These are phyloP conservation scores for Tetranychus urticae DNA, from an alignment of 1,140 invertebrate genomes.

Conservation along the genomic window DNA sequence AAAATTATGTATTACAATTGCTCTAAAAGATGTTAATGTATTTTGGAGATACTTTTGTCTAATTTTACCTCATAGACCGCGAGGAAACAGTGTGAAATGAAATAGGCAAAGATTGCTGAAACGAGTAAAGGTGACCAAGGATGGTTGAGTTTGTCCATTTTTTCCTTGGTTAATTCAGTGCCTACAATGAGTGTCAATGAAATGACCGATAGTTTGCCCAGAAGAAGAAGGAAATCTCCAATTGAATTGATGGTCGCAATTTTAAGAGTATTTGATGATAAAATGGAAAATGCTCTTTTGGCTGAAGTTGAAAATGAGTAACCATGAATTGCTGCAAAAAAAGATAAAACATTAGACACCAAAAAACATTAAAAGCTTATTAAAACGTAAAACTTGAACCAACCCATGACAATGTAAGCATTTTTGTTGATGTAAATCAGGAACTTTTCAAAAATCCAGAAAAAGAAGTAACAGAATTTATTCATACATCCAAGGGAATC, in stretches of 20 bases:
- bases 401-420: constrained; percentile 52
- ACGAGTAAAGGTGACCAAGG: constrained; percentile 57
- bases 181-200: constrained; percentile 46
- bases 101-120: constrained; percentile 67
- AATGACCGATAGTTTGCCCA: constrained; percentile 65
- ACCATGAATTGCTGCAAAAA: constrained; percentile 37
- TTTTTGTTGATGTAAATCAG: constrained; percentile 45
- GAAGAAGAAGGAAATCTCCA: constrained; percentile 76
- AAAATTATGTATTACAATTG: no score
- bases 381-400: constrained; percentile 7
- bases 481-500: not conserved
- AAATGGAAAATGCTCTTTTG: constrained; percentile 45
- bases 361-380: not conserved
- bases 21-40: no score
- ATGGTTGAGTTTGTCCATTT: constrained; percentile 34
- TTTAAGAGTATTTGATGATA: constrained; percentile 57
- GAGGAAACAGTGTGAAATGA: constrained; percentile 73
- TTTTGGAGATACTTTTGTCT: no score
- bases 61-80: constrained; percentile 63
- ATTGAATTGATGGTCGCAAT: constrained; percentile 76
- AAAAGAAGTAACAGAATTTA: constrained; percentile 42
- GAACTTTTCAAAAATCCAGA: constrained; percentile 44
- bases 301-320: constrained; percentile 39
- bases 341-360: not conserved
- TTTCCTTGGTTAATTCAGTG: constrained; percentile 35